Conservation (phyloP, 2,113 vertebrate species). For the Megaceryle maxima region DNA sequence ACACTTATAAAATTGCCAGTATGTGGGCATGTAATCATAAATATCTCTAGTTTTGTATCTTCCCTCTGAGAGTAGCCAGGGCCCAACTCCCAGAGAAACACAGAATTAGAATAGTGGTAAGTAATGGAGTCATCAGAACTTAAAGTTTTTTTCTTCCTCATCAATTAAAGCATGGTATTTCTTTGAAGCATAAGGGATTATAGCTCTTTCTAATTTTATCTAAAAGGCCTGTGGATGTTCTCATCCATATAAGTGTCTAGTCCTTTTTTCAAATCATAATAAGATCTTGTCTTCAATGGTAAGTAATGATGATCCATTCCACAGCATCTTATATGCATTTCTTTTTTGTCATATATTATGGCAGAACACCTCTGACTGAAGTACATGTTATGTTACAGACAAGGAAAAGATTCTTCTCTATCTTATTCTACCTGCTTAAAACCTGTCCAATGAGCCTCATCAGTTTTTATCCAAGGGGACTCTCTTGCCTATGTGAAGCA, state of each 20-base stretch:
- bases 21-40: not conserved
- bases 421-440: not conserved
- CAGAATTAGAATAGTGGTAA: not conserved
- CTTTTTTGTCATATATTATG: not conserved
- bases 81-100: not conserved
- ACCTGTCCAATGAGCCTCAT: not conserved
- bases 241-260: not conserved
- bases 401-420: not conserved
- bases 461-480: not conserved
- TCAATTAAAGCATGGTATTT: not conserved
- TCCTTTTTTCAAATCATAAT: not conserved
- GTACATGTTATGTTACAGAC: fast-evolving
- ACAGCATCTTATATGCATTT: not conserved
- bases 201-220: not conserved
- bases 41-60: not conserved
- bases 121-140: not conserved
- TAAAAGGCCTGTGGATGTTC: not conserved
- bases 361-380: not conserved
- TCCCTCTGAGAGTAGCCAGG: not conserved
- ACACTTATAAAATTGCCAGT: not conserved
- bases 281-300: not conserved
- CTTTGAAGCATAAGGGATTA: not conserved
- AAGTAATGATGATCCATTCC: not conserved
- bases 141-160: not conserved
- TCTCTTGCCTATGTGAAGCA: not conserved